phyloP scores from a whole-genome alignment of 1,140 invertebrate species.

The Drosophila kurseongensis region DNA sequence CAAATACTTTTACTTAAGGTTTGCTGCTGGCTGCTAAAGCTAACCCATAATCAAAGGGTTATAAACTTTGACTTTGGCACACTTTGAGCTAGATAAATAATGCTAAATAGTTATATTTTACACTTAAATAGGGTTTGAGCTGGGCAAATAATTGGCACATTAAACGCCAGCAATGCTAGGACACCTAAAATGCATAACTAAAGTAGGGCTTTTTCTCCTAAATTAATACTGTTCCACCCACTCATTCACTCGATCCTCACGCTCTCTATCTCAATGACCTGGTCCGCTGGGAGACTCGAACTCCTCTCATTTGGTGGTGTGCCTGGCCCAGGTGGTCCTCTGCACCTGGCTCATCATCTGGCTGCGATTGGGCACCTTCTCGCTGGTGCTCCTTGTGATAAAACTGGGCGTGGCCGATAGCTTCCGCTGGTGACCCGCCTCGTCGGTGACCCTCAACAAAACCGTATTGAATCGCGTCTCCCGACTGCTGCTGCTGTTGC shows the following conservation, averaged over 20 bases:
- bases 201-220: constrained; percentile 30
- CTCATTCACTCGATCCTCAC: constrained; percentile 33
- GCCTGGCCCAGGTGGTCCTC: constrained; percentile 92
- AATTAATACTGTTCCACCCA: constrained; percentile 49
- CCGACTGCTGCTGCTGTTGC: constrained; percentile 51
- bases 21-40: background rate
- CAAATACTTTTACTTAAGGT: constrained; percentile 48
- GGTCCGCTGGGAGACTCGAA: constrained; percentile 18
- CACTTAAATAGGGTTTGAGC: constrained; percentile 31
- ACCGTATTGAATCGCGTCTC: constrained; percentile 66
- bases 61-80: constrained; percentile 30
- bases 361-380: constrained; percentile 92
- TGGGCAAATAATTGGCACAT: constrained; percentile 49
- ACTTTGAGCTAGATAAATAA: constrained; percentile 18
- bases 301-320: constrained; percentile 91
- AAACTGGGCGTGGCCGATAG: constrained; percentile 85
- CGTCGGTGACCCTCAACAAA: constrained; percentile 79
- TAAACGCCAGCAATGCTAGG: constrained; percentile 15
- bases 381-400: constrained; percentile 93
- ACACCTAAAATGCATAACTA: constrained; percentile 52
- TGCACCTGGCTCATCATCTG: constrained; percentile 93
- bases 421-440: constrained; percentile 80
- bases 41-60: background rate
- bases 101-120: constrained; percentile 25
- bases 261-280: constrained; percentile 27